Evolutionary conservation across 2,797 vertebrate genomes (phyloP).

Genomic region (Otolemur crassicaudatus): DNA sequence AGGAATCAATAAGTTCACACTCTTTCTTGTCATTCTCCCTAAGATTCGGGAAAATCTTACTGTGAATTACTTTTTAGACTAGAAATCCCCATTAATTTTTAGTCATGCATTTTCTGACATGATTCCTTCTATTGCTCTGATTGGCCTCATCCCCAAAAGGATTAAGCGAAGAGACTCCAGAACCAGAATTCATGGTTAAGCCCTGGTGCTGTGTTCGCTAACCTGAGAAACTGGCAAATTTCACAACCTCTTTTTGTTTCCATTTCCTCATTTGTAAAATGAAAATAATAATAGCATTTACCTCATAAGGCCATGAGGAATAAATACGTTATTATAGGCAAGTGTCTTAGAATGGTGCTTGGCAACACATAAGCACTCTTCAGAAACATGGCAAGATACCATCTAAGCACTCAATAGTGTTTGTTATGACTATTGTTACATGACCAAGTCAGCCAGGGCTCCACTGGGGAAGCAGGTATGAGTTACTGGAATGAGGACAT

Average conservation of each 20-base stretch:
- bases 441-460: background rate
- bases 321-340: background rate
- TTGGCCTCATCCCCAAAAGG: background rate
- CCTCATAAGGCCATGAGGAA: background rate
- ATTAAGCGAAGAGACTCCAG: background rate
- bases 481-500: background rate
- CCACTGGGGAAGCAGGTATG: background rate
- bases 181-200: background rate
- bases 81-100: background rate
- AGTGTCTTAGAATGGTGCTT: background rate
- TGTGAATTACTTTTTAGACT: background rate
- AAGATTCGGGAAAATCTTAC: background rate
- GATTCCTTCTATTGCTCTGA: background rate
- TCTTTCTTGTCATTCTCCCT: background rate
- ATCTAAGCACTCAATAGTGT: background rate
- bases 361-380: background rate
- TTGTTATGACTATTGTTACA: background rate
- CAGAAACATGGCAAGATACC: background rate
- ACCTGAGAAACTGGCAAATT: slow-evolving; percentile 2
- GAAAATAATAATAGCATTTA: slow-evolving; percentile 17
- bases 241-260: background rate
- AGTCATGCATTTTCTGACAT: background rate
- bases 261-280: background rate
- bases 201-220: background rate
- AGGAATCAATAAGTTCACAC: background rate